Percentiles rank a stretch among this genome's conserved stretches.
Evolutionary conservation across 1,140 invertebrate genomes (phyloP).

Genomic region (Dendrolimus kikuchii): DNA sequence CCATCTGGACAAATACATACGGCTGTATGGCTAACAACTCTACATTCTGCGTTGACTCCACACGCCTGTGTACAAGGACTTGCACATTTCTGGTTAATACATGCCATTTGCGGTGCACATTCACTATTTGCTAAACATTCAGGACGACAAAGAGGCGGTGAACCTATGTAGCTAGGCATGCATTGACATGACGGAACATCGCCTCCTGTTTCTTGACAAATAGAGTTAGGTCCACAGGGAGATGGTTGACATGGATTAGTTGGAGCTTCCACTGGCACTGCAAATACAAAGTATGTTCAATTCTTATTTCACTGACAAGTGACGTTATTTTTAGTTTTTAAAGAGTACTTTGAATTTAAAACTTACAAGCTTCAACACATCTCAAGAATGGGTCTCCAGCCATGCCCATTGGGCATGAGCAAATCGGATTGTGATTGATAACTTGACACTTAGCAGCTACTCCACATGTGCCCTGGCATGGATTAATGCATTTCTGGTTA

Average conservation of each 20-base stretch:
- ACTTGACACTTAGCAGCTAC: conserved; percentile 75
- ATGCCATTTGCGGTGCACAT: conserved; percentile 80
- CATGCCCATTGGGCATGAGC: conserved; percentile 73
- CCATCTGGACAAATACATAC: conserved; percentile 77
- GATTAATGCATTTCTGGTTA: conserved; percentile 77
- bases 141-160: conserved; percentile 80
- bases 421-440: conserved; percentile 78
- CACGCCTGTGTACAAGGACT: conserved; percentile 84
- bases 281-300: conserved; percentile 23
- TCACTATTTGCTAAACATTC: conserved; percentile 83
- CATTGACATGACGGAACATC: conserved; percentile 78
- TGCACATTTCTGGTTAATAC: conserved; percentile 80
- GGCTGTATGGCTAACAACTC: conserved; percentile 78
- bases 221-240: conserved; percentile 83
- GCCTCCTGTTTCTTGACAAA: conserved; percentile 75
- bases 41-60: conserved; percentile 78
- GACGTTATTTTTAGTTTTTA: no score
- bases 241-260: conserved; percentile 78
- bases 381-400: conserved; percentile 78
- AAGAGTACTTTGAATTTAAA: background rate
- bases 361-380: conserved; percentile 73
- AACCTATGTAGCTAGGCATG: conserved; percentile 76
- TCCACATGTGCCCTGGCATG: conserved; percentile 78
- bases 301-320: no score
- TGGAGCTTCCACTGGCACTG: conserved; percentile 37